Percentiles rank a stretch among this genome's conserved stretches.
phyloP scores from a whole-genome alignment of 2,113 vertebrate genomes.

The Anser cygnoides region DNA sequence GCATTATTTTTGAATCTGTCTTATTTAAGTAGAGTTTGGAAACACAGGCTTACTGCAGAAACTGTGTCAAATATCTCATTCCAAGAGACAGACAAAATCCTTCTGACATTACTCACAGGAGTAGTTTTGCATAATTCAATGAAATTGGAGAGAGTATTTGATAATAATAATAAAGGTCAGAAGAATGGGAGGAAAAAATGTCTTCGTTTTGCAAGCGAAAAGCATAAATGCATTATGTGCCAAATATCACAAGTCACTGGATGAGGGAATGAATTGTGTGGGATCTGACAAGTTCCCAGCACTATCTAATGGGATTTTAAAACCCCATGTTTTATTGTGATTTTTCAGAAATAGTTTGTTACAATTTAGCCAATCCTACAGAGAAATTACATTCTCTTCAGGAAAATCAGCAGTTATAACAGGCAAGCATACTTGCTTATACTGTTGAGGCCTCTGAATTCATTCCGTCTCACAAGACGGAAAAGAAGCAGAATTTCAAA shows the following conservation, averaged over 20 bases:
- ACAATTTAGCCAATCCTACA: conserved; percentile 21
- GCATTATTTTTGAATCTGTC: background rate
- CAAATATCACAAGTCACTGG: background rate
- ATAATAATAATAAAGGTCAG: conserved; percentile 34
- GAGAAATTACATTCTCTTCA: conserved; percentile 16
- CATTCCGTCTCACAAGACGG: background rate
- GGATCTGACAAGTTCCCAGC: conserved; percentile 36
- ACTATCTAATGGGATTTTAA: conserved; percentile 33
- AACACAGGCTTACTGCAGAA: background rate
- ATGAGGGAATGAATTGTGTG: conserved; percentile 24
- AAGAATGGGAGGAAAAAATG: background rate
- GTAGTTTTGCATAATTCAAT: conserved; percentile 23
- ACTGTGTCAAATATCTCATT: background rate
- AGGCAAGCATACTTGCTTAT: background rate
- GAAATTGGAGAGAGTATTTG: background rate
- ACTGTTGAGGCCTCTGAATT: background rate
- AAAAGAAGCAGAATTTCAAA: background rate
- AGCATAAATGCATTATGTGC: background rate
- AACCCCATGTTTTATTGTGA: conserved; percentile 16
- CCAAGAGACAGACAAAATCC: background rate
- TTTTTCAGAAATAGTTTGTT: conserved; percentile 44
- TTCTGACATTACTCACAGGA: background rate
- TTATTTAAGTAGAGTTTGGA: background rate
- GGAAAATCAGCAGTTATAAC: conserved; percentile 24
- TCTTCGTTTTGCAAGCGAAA: conserved; percentile 34